Evolutionary conservation across 2,113 vertebrate species (phyloP).

Genomic region (Zootoca vivipara): DNA sequence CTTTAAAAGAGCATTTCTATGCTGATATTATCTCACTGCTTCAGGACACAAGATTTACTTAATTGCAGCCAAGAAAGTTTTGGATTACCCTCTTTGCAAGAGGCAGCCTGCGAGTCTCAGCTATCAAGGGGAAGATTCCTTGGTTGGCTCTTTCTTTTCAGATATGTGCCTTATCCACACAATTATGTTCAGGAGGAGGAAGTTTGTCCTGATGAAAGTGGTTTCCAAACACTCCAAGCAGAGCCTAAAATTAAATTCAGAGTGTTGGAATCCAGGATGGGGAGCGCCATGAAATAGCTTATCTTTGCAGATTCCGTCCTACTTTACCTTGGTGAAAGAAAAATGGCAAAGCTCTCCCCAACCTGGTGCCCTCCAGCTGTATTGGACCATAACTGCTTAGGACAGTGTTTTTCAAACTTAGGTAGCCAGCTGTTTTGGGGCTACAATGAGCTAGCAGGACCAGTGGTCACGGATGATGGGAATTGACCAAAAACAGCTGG

Average conservation of each 20-base stretch:
- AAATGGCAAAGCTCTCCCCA: background rate
- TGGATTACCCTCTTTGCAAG: conserved; percentile 60
- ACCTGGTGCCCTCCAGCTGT: too few relatives aligned
- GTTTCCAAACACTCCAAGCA: conserved; percentile 45
- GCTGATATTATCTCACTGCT: conserved; percentile 67
- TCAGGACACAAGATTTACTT: conserved; percentile 63
- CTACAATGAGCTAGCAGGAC: too few relatives aligned
- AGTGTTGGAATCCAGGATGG: conserved; percentile 45
- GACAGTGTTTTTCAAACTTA: too few relatives aligned
- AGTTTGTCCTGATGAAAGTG: conserved; percentile 40
- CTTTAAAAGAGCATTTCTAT: conserved; percentile 68
- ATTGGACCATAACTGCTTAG: too few relatives aligned
- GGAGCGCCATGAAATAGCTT: conserved; percentile 57
- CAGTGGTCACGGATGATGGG: too few relatives aligned
- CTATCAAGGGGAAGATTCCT: conserved; percentile 49
- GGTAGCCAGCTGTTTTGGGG: too few relatives aligned
- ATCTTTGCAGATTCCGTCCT: conserved; percentile 59
- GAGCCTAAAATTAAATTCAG: conserved; percentile 54
- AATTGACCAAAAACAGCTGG: too few relatives aligned
- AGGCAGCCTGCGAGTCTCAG: conserved; percentile 47
- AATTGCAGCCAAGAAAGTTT: conserved; percentile 66
- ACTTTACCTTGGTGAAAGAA: conserved; percentile 42
- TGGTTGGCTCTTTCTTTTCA: conserved; percentile 27
- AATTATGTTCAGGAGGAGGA: conserved; percentile 29
- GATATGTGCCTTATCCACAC: conserved; percentile 8